Evolutionary conservation across 23 tunicate species (phyloP), one percentile per base, ranked within the genome.

Genomic region (Ascidia mentula): DNA sequence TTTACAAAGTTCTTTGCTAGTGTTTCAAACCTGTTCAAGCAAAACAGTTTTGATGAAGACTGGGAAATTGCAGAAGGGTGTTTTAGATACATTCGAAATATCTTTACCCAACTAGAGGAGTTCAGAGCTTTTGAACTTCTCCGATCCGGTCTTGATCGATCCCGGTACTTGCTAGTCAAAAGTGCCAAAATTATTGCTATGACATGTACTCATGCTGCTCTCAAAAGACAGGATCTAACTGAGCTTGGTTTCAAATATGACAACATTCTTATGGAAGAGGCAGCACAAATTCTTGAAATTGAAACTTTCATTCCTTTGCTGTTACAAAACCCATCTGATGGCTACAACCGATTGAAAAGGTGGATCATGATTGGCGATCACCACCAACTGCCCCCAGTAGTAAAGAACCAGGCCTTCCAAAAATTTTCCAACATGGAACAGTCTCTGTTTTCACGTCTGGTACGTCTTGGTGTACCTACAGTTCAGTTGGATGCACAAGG

Each of bases 301-400:
- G 99, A 96, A 81, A 96, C 99, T 18, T 96, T 96, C 40, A 96
- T 96, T 74, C 99, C 99, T 0, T 53, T 96, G 40, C 74, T 96
- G 32, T 81, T 96, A 37, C 99, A 96, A 45, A 96, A 96, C 73
- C 99, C 99, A 6, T 79, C 91, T 15, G 99, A 96, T 72, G 99
- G 99, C 17, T 96, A 91, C 88, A 96, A 91, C 77, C 83, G 99
- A n/a, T 42, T 96, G 30, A 96, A 96, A 59, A 76, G 99, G 39
- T 96, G 99, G 99, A 96, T 96, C 31, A 96, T 96, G 99, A 96
- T 96, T 59, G 99, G 99, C 18, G 99, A 96, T 61, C 99, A 96
- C 59, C 97, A 96, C 45, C 99, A 96, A 75, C 60, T 96, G 2
- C 99, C 99, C 36, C 99, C 99, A 1, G 99, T 96, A 32, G 82